Percentiles rank a stretch among this genome's conserved stretches.
These are phyloP conservation scores for Syrphus vitripennis DNA, from an alignment of 2,888 invertebrate species.

Conservation along the genomic window DNA sequence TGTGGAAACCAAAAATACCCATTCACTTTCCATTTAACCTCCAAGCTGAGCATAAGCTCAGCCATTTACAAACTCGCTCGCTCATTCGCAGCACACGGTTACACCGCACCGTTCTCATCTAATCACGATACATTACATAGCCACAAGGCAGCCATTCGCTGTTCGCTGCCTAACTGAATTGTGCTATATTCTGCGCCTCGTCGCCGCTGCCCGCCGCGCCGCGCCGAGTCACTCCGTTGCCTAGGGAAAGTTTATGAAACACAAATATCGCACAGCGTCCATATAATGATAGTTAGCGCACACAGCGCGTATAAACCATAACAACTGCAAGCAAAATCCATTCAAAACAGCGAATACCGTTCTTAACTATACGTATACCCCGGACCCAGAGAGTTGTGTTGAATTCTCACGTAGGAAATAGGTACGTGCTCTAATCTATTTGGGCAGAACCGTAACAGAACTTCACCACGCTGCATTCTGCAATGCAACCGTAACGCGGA, in stretches of 20 bases:
- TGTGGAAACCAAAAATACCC: conserved; percentile 35
- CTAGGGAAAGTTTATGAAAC: conserved; percentile 31
- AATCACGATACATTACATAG: conserved; percentile 9
- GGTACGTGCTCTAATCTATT: conserved; percentile 66
- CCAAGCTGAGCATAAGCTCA: not conserved
- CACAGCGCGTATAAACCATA: not conserved
- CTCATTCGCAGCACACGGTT: conserved; percentile 7
- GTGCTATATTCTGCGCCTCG: too few relatives aligned
- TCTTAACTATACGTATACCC: not conserved
- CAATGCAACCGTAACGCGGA: not conserved
- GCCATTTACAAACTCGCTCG: conserved; percentile 32
- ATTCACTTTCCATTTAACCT: conserved; percentile 48
- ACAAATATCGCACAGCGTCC: conserved; percentile 26
- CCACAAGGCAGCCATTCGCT: not conserved
- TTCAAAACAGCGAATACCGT: conserved; percentile 10
- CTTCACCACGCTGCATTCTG: not conserved
- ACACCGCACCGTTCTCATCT: too few relatives aligned
- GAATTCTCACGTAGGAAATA: conserved; percentile 65
- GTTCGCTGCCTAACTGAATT: not conserved
- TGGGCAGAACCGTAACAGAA: conserved; percentile 19
- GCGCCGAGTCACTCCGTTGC: not conserved
- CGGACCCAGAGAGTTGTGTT: too few relatives aligned
- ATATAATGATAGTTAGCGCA: not conserved
- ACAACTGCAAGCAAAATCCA: not conserved
- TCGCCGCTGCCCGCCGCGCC: too few relatives aligned